Percentiles rank a stretch among this genome's conserved stretches.
phyloP scores from a whole-genome alignment of 1,140 invertebrate genomes.

The Anastrepha ludens region DNA sequence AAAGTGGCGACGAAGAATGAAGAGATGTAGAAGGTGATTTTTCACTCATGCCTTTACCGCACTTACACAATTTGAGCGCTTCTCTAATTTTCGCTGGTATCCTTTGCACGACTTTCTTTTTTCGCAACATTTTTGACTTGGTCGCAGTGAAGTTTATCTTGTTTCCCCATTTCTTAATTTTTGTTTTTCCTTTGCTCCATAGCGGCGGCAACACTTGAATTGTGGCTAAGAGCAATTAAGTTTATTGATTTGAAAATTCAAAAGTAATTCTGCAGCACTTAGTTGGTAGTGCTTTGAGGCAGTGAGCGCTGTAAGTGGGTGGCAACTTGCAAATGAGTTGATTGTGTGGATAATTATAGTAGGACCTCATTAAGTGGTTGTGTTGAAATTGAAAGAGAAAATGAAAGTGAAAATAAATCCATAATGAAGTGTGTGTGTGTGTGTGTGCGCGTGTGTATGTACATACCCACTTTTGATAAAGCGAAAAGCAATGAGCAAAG shows the following conservation, averaged over 20 bases:
- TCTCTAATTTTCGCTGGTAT: not conserved
- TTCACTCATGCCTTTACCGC: not conserved
- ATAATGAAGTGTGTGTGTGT: not conserved
- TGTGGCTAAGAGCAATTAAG: slow-evolving; percentile 41
- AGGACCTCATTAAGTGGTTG: slow-evolving; percentile 33
- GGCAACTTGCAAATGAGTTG: slow-evolving; percentile 35
- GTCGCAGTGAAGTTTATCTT: not conserved
- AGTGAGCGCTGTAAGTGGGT: not conserved
- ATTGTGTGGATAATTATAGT: slow-evolving; percentile 50
- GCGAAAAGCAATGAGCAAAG: not conserved
- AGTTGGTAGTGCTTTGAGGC: not conserved
- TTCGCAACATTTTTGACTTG: not conserved
- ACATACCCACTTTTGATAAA: not conserved
- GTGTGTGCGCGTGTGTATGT: not conserved
- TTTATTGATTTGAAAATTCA: slow-evolving; percentile 52
- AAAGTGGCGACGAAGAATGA: not conserved
- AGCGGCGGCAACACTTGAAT: slow-evolving; percentile 18
- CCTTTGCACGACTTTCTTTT: not conserved
- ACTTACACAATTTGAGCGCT: not conserved
- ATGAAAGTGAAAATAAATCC: not conserved
- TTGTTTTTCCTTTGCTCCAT: not conserved
- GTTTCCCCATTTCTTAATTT: not conserved
- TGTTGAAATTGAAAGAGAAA: not conserved
- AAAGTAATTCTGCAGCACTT: slow-evolving; percentile 43
- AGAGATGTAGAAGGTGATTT: not conserved